Base-by-base conservation (phyloP, 2,888 invertebrate species). In the Aporophyla nigra region DNA sequence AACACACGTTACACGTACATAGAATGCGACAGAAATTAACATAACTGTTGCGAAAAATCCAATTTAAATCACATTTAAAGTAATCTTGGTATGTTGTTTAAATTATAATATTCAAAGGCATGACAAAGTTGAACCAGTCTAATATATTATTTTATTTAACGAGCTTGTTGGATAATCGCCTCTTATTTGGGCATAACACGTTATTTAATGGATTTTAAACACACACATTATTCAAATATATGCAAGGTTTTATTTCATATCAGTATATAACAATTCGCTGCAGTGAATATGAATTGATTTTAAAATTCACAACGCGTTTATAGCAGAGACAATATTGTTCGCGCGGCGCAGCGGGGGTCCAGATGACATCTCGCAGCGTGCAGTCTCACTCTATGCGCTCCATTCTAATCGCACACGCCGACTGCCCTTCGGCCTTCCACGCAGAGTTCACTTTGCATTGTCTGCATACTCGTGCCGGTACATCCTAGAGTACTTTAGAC, bases 361-460 rank as follows among this genome's bases (percentile, higher is more conserved):
- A 96, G 96, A 96, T 96, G 96, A 95, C 96, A 96, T 96, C 96
- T 96, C 96, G 91, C 96, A 94, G 95, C 96, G 93, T 95, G 95
- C 94, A 94, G 94, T 92, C 94, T 92, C 92, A 92, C 93, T 93
- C 92, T 92, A 89, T 89, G 91, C 90, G 90, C 91, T 89, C 91
- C 90, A 84, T 87, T 91, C 85, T 86, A 85, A 83, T 80, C 82
- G 74, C 78, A 59, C 69, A 51, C 46, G 74, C 71, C 71, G 61
- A 70, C 56, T 71, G 71, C 74, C 80, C 80, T 82, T 84, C 79
- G 75, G 80, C 51, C 72, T 69, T 63, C 54, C 33, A 56, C 69
- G 19, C 77, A 88, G 76, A 87, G 87, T 80, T 79, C 76, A 89
- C 59, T 83, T 89, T 88, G 58, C 82, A 76, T 70, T 72, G 73